These are phyloP conservation scores for Manis crassicaudata DNA, from an alignment of 2,797 vertebrate genomes.

Conservation along the genomic window DNA sequence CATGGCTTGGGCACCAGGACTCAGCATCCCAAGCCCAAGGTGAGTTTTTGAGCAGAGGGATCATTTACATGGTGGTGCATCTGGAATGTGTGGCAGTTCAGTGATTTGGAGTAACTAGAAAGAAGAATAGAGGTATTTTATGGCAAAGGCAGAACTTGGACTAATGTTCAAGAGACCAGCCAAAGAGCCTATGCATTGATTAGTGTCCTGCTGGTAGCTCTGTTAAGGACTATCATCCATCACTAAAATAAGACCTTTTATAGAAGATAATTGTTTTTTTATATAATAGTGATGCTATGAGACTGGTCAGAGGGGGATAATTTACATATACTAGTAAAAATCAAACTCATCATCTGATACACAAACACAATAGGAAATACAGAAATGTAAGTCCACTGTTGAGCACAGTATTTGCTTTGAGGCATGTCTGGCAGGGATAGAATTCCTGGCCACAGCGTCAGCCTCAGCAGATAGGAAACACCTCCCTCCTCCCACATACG, in stretches of 20 bases:
- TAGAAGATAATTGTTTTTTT: constrained; percentile 8
- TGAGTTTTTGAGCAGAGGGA: background rate
- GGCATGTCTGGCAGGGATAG: background rate
- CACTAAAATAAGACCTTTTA: background rate
- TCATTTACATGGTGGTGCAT: background rate
- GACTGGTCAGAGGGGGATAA: background rate
- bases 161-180: background rate
- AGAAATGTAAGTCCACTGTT: background rate
- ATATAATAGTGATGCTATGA: background rate
- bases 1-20: background rate
- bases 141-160: background rate
- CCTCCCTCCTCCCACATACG: background rate
- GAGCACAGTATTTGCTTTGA: background rate
- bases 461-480: background rate
- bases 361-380: background rate
- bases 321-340: background rate
- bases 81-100: background rate
- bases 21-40: background rate
- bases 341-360: background rate
- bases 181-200: background rate
- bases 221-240: background rate
- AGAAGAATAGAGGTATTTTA: background rate
- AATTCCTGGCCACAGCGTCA: background rate
- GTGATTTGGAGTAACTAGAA: background rate
- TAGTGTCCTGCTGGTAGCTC: background rate